phyloP scores from a whole-genome alignment of 2,888 invertebrate species.

The Auanema sp. region DNA sequence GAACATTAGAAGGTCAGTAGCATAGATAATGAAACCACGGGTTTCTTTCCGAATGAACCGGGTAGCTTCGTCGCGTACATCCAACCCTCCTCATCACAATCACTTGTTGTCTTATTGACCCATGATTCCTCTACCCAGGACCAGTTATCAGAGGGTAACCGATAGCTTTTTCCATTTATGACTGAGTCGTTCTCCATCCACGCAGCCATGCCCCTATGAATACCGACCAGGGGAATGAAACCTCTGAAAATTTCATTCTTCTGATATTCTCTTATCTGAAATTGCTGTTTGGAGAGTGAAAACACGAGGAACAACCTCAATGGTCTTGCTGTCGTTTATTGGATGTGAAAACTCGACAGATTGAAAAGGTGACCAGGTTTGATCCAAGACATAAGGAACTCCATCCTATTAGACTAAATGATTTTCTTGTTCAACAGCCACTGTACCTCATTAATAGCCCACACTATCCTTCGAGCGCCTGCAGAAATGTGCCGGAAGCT shows the following conservation, averaged over 20 bases:
- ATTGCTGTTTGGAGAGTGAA: neutral
- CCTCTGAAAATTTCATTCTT: conserved; percentile 34
- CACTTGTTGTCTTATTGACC: neutral
- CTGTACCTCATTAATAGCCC: conserved; percentile 28
- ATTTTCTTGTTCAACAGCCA: neutral
- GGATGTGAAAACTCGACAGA: neutral
- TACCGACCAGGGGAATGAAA: conserved; percentile 28
- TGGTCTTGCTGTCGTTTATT: neutral
- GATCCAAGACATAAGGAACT: neutral
- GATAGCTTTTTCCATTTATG: conserved; percentile 2
- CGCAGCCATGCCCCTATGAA: too few relatives aligned
- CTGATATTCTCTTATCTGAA: conserved; percentile 32
- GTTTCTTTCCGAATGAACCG: too few relatives aligned
- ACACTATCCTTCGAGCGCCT: conserved; percentile 29
- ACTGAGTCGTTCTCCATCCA: conserved; percentile 23
- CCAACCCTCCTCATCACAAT: neutral
- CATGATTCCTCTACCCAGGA: conserved; percentile 14
- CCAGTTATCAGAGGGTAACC: conserved; percentile 12
- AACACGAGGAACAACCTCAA: too few relatives aligned
- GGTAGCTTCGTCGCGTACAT: too few relatives aligned
- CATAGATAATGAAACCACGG: neutral
- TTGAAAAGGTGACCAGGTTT: neutral
- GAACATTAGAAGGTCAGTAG: too few relatives aligned
- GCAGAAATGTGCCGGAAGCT: conserved; percentile 29
- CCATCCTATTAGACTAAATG: neutral